phyloP scores from a whole-genome alignment of 1,140 invertebrate species.

The Aphidius gifuensis region DNA sequence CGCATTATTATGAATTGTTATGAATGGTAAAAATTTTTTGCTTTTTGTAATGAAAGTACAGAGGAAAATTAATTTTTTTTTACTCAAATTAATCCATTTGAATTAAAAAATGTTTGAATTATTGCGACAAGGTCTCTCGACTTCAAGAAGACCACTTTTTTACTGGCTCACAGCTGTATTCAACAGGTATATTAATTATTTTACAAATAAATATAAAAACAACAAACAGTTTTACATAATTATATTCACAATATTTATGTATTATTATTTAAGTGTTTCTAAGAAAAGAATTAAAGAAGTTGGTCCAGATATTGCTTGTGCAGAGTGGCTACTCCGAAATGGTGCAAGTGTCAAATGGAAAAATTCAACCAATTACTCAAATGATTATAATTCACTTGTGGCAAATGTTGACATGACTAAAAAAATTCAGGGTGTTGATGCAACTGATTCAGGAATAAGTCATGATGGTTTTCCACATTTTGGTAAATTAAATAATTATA shows the following conservation, averaged over 20 bases:
- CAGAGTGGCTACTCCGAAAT: slow-evolving; percentile 84
- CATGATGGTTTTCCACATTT: slow-evolving; percentile 76
- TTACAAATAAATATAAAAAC: slow-evolving; percentile 10
- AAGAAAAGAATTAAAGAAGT: slow-evolving; percentile 65
- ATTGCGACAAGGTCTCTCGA: too few relatives aligned
- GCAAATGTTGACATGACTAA: slow-evolving; percentile 34
- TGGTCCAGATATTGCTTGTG: slow-evolving; percentile 83
- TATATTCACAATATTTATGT: neutral
- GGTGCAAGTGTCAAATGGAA: slow-evolving; percentile 74
- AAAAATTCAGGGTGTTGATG: slow-evolving; percentile 71
- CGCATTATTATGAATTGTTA: too few relatives aligned
- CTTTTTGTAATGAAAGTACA: too few relatives aligned
- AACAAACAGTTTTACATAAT: slow-evolving; percentile 3
- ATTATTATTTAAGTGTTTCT: slow-evolving; percentile 54
- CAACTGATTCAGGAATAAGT: slow-evolving; percentile 72
- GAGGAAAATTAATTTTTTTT: too few relatives aligned
- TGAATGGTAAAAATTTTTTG: too few relatives aligned
- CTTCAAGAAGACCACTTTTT: slow-evolving; percentile 28
- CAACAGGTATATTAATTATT: slow-evolving; percentile 32
- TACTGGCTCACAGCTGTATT: slow-evolving; percentile 37
- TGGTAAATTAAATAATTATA: slow-evolving; percentile 49
- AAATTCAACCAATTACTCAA: slow-evolving; percentile 53
- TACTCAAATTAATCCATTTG: too few relatives aligned
- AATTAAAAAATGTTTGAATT: too few relatives aligned
- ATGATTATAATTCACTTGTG: slow-evolving; percentile 72